phyloP scores from a whole-genome alignment of 2,797 vertebrate genomes.

The Melanotaenia parkinsoni region DNA sequence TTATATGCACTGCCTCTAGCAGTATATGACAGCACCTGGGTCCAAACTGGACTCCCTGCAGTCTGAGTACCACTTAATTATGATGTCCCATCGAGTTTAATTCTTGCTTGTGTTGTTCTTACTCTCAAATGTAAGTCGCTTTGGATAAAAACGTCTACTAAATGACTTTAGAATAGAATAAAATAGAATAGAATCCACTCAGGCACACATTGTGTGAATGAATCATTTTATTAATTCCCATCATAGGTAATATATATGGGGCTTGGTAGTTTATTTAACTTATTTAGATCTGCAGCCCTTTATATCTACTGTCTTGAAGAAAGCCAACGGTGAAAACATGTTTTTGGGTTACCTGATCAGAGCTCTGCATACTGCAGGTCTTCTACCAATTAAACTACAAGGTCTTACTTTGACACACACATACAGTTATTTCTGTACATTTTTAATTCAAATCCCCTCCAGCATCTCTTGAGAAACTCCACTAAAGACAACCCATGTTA shows the following conservation, averaged over 20 bases:
- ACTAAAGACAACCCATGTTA: constrained; percentile 52
- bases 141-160: too few relatives aligned
- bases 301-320: constrained; percentile 18
- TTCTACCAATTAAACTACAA: constrained; percentile 35
- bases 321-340: constrained; percentile 40
- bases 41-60: too few relatives aligned
- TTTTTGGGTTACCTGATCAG: constrained; percentile 28
- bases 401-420: constrained; percentile 30
- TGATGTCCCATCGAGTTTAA: too few relatives aligned
- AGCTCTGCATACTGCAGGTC: constrained; percentile 17
- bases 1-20: too few relatives aligned
- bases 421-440: constrained; percentile 25
- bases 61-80: too few relatives aligned
- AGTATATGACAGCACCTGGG: too few relatives aligned
- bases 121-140: too few relatives aligned
- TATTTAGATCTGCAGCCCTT: constrained; percentile 35
- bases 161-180: too few relatives aligned
- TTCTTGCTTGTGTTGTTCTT: too few relatives aligned
- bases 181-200: not conserved
- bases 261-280: constrained; percentile 60
- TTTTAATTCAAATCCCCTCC: constrained; percentile 17
- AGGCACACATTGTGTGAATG: constrained; percentile 54
- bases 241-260: constrained; percentile 59
- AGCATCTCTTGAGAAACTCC: constrained; percentile 29
- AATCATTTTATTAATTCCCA: constrained; percentile 50